Percentiles rank a stretch among this genome's conserved stretches.
These are phyloP conservation scores for Fopius arisanus DNA, from an alignment of 1,140 invertebrate species.

Conservation along the genomic window DNA sequence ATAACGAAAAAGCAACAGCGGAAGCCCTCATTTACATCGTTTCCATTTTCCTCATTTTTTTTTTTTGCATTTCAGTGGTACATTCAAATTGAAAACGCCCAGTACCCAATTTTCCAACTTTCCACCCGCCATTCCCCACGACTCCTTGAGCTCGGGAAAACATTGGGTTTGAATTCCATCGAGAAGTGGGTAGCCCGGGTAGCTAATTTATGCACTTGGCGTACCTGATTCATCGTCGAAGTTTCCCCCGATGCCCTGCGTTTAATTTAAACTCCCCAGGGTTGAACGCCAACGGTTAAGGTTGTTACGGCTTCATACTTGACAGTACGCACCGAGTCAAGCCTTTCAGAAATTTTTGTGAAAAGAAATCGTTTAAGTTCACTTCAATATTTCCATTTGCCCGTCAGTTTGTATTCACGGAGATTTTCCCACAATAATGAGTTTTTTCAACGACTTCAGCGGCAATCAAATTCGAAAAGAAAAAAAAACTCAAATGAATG, in stretches of 20 bases:
- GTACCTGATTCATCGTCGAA: conserved; percentile 45
- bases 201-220: conserved; percentile 45
- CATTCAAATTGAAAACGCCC: background rate
- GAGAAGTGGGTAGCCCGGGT: background rate
- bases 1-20: background rate
- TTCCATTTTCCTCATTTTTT: background rate
- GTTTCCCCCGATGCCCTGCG: conserved; percentile 33
- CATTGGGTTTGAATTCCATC: conserved; percentile 11
- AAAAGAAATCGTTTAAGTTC: background rate
- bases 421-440: background rate
- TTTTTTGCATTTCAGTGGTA: background rate
- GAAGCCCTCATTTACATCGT: background rate
- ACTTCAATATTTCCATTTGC: background rate
- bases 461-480: no score
- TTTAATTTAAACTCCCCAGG: conserved; percentile 37
- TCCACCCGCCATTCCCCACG: background rate
- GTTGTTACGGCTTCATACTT: background rate
- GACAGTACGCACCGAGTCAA: background rate
- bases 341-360: background rate
- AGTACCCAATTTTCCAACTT: conserved; percentile 4
- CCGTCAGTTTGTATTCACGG: background rate
- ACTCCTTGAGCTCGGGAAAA: conserved; percentile 1
- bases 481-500: no score
- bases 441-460: background rate
- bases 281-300: background rate